Evolutionary conservation across 2,113 vertebrate species (phyloP), one percentile per base, ranked within the genome.

Genomic region (Microcebus lehilahytsara): DNA sequence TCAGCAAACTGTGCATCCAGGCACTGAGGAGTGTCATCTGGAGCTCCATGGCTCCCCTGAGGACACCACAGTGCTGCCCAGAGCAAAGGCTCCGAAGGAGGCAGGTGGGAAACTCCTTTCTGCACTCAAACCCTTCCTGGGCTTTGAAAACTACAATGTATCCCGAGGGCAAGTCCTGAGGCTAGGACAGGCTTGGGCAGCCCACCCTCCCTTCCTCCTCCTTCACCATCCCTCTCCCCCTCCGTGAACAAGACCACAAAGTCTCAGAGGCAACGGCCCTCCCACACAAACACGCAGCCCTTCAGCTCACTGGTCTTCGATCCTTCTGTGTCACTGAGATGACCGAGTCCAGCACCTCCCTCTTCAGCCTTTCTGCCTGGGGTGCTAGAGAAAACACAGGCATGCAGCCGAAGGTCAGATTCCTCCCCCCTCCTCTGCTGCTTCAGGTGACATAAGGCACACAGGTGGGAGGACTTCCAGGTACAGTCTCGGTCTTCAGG

Each of bases 311-410:
- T 60, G 71, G 34, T 77, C 56, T 32, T 32, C 37, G 60, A 16
- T 95, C 56, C 14, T 95, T 23, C 62, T 92, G 60, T 34, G 83
- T 92, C 69, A 95, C 13, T 0, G 66, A 0, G 3, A 85, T 19
- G 64, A 62, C 20, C 0, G 90, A 93, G 3, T 85, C 17, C 58
- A 93, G 75, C 51, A 95, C 58, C 1, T 85, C 20, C 0, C 3
- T 37, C 85, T 42, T 75, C 34, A 95, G 25, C 13, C 71, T 34
- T 22, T 64, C 25, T 13, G 32, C 83, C 85, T 90, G 88, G 34
- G 91, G 56, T 85, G 81, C 87, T 97, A 64, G 77, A 89, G 56
- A 46, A 91, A 91, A 95, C 19, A 95, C 2, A 81, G 27, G 67
- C 9, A 46, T 5, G 9, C 17, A 60, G 10, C 8, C 22, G 8